Evolutionary conservation across 2,797 vertebrate species (phyloP).

Genomic region (Sylvia borin): DNA sequence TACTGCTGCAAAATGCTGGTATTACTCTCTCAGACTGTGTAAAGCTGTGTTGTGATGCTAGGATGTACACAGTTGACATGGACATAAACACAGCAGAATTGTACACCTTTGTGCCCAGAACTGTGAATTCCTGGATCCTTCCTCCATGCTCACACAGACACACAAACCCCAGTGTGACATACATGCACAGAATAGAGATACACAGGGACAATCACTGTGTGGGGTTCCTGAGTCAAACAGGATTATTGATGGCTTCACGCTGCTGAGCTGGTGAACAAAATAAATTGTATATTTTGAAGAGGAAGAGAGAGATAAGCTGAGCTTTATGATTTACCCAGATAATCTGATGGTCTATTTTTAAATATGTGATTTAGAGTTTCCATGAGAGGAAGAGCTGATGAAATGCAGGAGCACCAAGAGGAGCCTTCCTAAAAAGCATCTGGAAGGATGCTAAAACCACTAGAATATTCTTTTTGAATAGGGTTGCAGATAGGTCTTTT

Average conservation of each 20-base stretch:
- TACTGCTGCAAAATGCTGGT: neutral
- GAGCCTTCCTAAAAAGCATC: neutral
- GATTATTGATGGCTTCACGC: constrained; percentile 44
- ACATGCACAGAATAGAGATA: neutral
- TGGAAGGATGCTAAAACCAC: neutral
- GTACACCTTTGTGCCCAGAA: neutral
- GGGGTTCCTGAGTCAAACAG: constrained; percentile 16
- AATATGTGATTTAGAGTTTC: constrained; percentile 61
- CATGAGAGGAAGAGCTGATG: constrained; percentile 24
- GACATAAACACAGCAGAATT: neutral
- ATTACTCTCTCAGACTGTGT: neutral
- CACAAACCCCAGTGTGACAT: neutral
- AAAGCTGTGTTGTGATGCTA: neutral
- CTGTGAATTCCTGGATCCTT: neutral
- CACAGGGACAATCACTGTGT: neutral
- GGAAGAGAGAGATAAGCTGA: constrained; percentile 65
- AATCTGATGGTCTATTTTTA: constrained; percentile 76
- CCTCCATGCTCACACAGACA: accelerated
- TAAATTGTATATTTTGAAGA: constrained; percentile 64
- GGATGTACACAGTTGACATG: accelerated
- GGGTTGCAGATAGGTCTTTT: neutral
- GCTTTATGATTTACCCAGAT: constrained; percentile 74
- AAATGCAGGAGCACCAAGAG: neutral
- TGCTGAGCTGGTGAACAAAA: constrained; percentile 46
- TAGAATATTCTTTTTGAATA: neutral